phyloP scores from a whole-genome alignment of 1,140 invertebrate genomes.

The Scaptomyza pallida region DNA sequence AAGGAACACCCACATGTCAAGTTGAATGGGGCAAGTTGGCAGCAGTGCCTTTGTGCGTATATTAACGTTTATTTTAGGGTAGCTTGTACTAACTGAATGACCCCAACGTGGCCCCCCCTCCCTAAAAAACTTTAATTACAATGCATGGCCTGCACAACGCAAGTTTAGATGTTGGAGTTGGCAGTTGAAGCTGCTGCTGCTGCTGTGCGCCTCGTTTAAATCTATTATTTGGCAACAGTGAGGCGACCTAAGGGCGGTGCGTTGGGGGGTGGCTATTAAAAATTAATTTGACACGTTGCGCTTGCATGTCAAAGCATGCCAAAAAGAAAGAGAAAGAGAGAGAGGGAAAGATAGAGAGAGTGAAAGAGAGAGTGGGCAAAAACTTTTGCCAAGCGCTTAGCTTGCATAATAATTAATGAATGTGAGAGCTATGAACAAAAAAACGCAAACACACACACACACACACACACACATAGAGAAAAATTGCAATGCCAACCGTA shows the following conservation, averaged over 20 bases:
- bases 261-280: slow-evolving; percentile 66
- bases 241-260: not conserved
- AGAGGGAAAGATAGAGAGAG: not conserved
- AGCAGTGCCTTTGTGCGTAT: slow-evolving; percentile 41
- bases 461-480: slow-evolving; percentile 5
- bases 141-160: slow-evolving; percentile 25
- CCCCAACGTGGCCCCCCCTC: slow-evolving; percentile 18
- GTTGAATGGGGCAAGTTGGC: slow-evolving; percentile 37
- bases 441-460: not conserved
- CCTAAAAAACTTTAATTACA: slow-evolving; percentile 52
- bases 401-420: slow-evolving; percentile 81
- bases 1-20: slow-evolving; percentile 34
- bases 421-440: slow-evolving; percentile 25
- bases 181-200: slow-evolving; percentile 9
- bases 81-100: slow-evolving; percentile 35
- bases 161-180: slow-evolving; percentile 6
- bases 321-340: not conserved
- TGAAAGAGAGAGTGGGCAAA: slow-evolving; percentile 24
- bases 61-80: slow-evolving; percentile 42
- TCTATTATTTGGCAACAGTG: slow-evolving; percentile 78
- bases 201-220: slow-evolving; percentile 64
- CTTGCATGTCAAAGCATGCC: slow-evolving; percentile 77
- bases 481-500: slow-evolving; percentile 73
- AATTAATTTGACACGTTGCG: slow-evolving; percentile 82
- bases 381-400: slow-evolving; percentile 75